phyloP scores from a whole-genome alignment of 2,113 vertebrate species.

The Madoqua kirkii region DNA sequence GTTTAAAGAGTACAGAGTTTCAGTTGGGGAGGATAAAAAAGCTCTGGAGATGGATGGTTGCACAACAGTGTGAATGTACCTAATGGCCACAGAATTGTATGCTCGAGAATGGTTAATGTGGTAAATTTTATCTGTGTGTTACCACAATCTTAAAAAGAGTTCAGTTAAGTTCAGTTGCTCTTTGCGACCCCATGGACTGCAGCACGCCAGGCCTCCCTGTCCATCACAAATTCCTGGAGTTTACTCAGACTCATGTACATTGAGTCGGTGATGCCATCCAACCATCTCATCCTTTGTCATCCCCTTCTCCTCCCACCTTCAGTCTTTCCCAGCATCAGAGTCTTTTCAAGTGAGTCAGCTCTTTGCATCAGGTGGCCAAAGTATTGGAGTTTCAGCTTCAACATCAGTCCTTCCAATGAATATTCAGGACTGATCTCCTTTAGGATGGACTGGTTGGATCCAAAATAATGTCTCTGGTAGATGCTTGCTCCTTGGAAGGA shows the following conservation, averaged over 20 bases:
- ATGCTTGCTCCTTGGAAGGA: too few relatives aligned
- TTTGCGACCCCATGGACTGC: neutral
- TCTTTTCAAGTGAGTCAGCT: neutral
- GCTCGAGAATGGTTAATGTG: neutral
- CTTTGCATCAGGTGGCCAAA: neutral
- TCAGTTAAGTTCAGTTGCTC: neutral
- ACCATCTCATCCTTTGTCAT: neutral
- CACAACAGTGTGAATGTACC: neutral
- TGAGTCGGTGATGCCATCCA: neutral
- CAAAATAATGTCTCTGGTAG: too few relatives aligned
- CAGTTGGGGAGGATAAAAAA: neutral
- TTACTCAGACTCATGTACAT: neutral
- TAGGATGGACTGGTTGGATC: neutral
- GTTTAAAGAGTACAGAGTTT: neutral
- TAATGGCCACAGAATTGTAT: neutral
- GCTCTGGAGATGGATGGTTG: neutral
- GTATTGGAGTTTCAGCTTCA: neutral
- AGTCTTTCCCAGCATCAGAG: neutral
- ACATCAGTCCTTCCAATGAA: neutral
- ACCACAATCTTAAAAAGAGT: neutral
- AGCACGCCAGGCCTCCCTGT: neutral
- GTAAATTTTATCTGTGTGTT: neutral
- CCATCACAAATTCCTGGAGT: fast-evolving
- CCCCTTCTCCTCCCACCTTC: neutral
- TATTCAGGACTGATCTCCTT: neutral